phyloP scores from a whole-genome alignment of 1,140 invertebrate species.

The Archegozetes longisetosus region DNA sequence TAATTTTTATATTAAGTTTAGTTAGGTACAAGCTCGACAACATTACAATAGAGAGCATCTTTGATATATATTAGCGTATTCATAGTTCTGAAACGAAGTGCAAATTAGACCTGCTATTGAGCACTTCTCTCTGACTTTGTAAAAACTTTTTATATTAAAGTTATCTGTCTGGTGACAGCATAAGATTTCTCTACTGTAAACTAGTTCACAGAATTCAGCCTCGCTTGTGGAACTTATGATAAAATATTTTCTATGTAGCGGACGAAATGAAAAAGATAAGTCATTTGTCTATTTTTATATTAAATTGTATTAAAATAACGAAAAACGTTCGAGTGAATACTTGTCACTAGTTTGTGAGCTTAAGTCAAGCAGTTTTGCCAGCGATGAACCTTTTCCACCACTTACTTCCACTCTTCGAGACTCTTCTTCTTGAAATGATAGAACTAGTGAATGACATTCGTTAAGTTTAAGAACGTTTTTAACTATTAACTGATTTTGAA shows the following conservation, averaged over 20 bases:
- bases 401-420: conserved; percentile 30
- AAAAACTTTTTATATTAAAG: too few species aligned
- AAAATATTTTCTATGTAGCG: not conserved
- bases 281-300: not conserved
- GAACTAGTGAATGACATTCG: not conserved
- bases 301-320: too few species aligned
- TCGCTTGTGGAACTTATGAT: not conserved
- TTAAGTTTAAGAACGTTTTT: not conserved
- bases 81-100: too few species aligned
- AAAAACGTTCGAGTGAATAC: too few species aligned
- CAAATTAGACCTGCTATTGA: too few species aligned
- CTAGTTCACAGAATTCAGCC: not conserved
- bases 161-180: too few species aligned
- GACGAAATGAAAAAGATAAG: not conserved
- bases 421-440: not conserved
- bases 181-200: too few species aligned
- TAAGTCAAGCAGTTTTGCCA: conserved; percentile 37
- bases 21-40: too few species aligned
- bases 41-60: too few species aligned
- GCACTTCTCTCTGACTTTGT: too few species aligned
- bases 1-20: too few species aligned
- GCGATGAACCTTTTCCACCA: conserved; percentile 52
- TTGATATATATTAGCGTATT: too few species aligned
- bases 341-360: not conserved
- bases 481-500: not conserved